These are phyloP conservation scores for Philopotamus ludificatus DNA, from an alignment of 1,140 invertebrate genomes.

Conservation along the genomic window DNA sequence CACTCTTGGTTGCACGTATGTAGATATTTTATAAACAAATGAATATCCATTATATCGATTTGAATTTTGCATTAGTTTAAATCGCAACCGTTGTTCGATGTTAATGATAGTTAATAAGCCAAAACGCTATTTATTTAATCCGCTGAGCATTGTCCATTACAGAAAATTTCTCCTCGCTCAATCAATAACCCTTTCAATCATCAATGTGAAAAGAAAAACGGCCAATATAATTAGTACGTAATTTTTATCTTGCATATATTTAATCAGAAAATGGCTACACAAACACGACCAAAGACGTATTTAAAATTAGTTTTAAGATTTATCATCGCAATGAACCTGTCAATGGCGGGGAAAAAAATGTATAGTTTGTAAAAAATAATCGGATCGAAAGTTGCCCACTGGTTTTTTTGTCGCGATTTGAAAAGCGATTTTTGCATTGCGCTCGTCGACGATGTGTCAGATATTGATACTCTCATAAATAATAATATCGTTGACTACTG, in stretches of 20 bases:
- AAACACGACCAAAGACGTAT: not conserved
- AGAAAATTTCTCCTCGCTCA: too few species aligned
- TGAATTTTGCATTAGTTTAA: too few species aligned
- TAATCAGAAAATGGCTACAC: not conserved
- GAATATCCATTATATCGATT: too few species aligned
- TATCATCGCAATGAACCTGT: not conserved
- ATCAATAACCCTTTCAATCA: not conserved
- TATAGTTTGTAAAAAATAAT: conserved; percentile 1
- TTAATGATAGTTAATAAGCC: too few species aligned
- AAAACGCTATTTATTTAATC: too few species aligned
- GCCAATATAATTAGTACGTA: not conserved
- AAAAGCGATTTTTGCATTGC: conserved; percentile 3
- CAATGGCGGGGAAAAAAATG: not conserved
- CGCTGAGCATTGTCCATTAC: too few species aligned
- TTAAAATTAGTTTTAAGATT: not conserved
- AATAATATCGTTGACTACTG: not conserved
- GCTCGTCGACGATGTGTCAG: not conserved
- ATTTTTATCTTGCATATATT: not conserved
- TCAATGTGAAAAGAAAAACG: not conserved
- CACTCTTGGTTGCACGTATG: too few species aligned
- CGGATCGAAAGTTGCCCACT: conserved; percentile 6
- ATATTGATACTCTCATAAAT: not conserved
- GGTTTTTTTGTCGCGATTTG: conserved; percentile 1
- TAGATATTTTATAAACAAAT: too few species aligned
- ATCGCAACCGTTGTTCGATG: too few species aligned